Evolutionary conservation across 2,888 invertebrate species (phyloP).

Genomic region (Xanthia icteritia): DNA sequence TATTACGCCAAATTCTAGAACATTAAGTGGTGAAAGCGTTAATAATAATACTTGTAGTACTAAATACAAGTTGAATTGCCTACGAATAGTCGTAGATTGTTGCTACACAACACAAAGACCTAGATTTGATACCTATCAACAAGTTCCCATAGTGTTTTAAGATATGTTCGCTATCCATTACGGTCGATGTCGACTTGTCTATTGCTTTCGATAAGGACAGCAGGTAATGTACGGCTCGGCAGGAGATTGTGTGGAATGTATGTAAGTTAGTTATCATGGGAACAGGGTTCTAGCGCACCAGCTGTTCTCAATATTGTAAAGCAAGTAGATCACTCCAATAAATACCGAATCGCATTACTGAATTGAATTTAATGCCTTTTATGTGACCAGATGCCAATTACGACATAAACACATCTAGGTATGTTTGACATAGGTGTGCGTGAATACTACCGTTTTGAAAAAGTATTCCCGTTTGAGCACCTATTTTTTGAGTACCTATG

Average conservation of each 20-base stretch:
- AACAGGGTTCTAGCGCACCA: constrained; percentile 74
- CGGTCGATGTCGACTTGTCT: constrained; percentile 46
- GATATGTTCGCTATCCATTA: constrained; percentile 52
- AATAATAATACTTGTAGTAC: constrained; percentile 58
- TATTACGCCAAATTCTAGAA: constrained; percentile 27
- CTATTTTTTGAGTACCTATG: no score
- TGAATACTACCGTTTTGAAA: constrained; percentile 10
- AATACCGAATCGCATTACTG: constrained; percentile 85
- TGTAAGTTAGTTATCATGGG: constrained; percentile 72
- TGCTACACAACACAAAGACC: constrained; percentile 62
- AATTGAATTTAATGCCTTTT: constrained; percentile 79
- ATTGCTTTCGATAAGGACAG: constrained; percentile 31
- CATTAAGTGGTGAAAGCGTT: constrained; percentile 69
- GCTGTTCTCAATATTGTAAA: constrained; percentile 78
- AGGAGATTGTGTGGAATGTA: constrained; percentile 53
- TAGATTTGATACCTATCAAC: constrained; percentile 56
- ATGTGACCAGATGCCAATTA: constrained; percentile 73
- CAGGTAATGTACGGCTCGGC: constrained; percentile 49
- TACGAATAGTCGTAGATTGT: constrained; percentile 61
- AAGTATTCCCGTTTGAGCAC: no score
- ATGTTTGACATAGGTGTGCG: constrained; percentile 6
- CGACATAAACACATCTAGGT: constrained; percentile 68
- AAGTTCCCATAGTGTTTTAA: constrained; percentile 51
- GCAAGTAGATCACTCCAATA: constrained; percentile 82
- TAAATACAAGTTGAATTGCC: constrained; percentile 50